A percentile compares a stretch with the other conserved stretches of the same genome.
Conservation (phyloP, 2,113 vertebrate species). For the Castor canadensis region DNA sequence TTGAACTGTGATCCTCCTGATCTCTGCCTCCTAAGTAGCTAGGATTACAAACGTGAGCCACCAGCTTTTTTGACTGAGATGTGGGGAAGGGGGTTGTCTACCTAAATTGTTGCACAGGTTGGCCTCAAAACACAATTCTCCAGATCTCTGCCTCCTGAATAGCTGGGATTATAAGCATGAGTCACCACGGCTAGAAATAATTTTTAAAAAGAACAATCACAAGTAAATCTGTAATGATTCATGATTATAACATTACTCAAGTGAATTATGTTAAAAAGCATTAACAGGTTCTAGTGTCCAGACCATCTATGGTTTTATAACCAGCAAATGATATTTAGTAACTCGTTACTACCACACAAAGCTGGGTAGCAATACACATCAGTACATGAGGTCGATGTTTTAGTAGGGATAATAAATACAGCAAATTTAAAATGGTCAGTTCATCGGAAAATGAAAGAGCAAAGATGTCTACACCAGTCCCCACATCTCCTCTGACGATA, state of each 20-base stretch:
- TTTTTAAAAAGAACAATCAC: not conserved
- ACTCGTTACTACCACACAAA: not conserved
- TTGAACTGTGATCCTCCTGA: too few relatives aligned
- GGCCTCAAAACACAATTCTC: too few relatives aligned
- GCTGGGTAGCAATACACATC: not conserved
- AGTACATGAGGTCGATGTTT: not conserved
- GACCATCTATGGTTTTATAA: not conserved
- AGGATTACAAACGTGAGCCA: too few relatives aligned
- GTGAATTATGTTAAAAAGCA: not conserved
- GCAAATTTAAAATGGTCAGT: not conserved
- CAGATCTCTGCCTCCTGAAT: too few relatives aligned
- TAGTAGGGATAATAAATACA: not conserved
- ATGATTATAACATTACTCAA: not conserved
- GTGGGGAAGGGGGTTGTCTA: too few relatives aligned
- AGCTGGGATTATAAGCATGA: too few relatives aligned
- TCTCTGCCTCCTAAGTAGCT: too few relatives aligned
- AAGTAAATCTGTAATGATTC: not conserved
- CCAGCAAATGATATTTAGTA: not conserved
- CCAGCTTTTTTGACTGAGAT: too few relatives aligned
- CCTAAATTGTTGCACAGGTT: too few relatives aligned
- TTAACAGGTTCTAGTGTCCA: not conserved
- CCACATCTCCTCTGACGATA: not conserved
- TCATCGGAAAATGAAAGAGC: not conserved
- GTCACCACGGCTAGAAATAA: too few relatives aligned
- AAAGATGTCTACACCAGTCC: not conserved